Base-by-base conservation (phyloP, 2,113 vertebrate species). In the Oxygymnocypris stewartii region DNA sequence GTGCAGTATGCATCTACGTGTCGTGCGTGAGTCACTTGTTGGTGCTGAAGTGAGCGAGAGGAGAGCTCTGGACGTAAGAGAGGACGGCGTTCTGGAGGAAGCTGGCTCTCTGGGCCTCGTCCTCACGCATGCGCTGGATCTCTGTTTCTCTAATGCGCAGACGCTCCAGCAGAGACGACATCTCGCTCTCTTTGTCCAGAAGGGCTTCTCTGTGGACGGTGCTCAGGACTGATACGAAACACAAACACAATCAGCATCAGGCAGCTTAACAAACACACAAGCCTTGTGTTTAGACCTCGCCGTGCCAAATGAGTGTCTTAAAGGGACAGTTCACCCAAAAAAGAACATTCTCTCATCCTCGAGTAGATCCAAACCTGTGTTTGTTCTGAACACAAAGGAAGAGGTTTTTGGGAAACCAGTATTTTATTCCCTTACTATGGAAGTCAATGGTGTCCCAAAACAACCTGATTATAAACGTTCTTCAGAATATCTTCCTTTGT, bases 151-250 rank as follows among this genome's bases (percentile, higher is more conserved):
- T 94, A 77, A 96, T 94, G 13, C 97, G 93, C 82, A 99, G 93
- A 84, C 97, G 98, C 93, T 99, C 98, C 85, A 94, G 90, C 77
- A 98, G 90, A 61, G 96, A 93, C 0, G 96, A 93, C 71, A 96
- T 95, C 92, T 99, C 97, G 0, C 96, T 92, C 86, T 98, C 97
- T 90, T 96, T 96, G 94, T 99, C 98, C 86, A 98, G 94, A 84
- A 99, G 93, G 11, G 94, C 95, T 92, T 98, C 97, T 8, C 96
- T 95, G 92, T 99, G 97, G 92, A 90, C 96, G 86, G 91, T 94
- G 42, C 92, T 90, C 0, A 95, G 79, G 49, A 91, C 98, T 99
- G 92, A 79, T 84, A 79, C 57, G 88, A 85, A 59, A 37, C 25
- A 82, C 49, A 82, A 63, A 77, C 57, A 80, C 23, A 75, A n/a